phyloP scores from a whole-genome alignment of 2,113 vertebrate genomes.

The Neopipo cinnamomea region DNA sequence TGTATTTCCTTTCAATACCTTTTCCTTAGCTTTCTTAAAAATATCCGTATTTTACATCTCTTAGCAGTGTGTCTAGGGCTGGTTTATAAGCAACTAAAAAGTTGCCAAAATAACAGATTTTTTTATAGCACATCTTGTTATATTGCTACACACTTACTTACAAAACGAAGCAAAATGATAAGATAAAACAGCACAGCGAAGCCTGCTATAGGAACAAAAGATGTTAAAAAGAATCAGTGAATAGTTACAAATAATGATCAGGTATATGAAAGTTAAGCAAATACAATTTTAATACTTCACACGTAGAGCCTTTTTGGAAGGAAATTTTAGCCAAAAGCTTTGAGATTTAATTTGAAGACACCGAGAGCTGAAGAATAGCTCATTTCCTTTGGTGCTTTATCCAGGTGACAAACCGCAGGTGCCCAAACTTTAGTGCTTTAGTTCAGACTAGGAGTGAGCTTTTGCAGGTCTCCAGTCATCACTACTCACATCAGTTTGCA shows the following conservation, averaged over 20 bases:
- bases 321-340: not conserved
- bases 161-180: not conserved
- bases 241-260: not conserved
- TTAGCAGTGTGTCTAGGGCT: not conserved
- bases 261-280: not conserved
- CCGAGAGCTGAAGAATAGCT: not conserved
- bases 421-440: not conserved
- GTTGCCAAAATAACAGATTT: not conserved
- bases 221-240: not conserved
- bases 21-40: not conserved
- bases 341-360: not conserved
- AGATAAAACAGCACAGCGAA: not conserved
- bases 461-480: not conserved
- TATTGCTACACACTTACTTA: not conserved
- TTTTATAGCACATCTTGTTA: not conserved
- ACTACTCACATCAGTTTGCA: not conserved
- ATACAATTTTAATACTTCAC: not conserved
- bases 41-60: not conserved
- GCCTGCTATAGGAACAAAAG: not conserved
- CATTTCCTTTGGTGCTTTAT: not conserved
- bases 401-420: not conserved
- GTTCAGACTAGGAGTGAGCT: not conserved
- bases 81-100: not conserved
- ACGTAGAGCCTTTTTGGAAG: not conserved
- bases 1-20: not conserved